These are phyloP conservation scores for Vanessa atalanta DNA, from an alignment of 1,140 invertebrate species.

Conservation along the genomic window DNA sequence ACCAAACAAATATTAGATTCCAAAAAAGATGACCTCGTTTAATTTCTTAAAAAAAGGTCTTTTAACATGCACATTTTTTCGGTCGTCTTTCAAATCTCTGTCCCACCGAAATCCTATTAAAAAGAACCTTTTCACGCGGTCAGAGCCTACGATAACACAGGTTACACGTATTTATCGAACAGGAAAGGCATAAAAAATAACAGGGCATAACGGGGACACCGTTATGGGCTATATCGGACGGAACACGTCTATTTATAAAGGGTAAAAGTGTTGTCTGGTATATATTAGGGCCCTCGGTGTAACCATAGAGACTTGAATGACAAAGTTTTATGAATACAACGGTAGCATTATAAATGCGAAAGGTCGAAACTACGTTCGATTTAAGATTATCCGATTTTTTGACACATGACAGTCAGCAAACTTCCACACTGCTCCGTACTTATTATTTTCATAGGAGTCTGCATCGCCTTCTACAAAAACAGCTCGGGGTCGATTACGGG, in stretches of 20 bases:
- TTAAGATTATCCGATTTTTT: background rate
- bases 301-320: constrained; percentile 37
- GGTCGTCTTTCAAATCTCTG: constrained; percentile 4
- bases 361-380: background rate
- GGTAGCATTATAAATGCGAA: constrained; percentile 7
- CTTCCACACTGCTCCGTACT: too few species aligned
- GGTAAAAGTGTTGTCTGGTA: constrained; percentile 36
- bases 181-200: constrained; percentile 40
- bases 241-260: constrained; percentile 40
- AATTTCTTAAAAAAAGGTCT: background rate
- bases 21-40: background rate
- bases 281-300: constrained; percentile 39
- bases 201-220: constrained; percentile 33
- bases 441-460: too few species aligned
- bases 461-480: too few species aligned
- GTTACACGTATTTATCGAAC: constrained; percentile 34
- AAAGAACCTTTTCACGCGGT: constrained; percentile 31
- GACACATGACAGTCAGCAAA: too few species aligned
- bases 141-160: constrained; percentile 26
- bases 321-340: constrained; percentile 31
- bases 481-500: too few species aligned
- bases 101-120: constrained; percentile 15
- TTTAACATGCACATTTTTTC: constrained; percentile 1
- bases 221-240: constrained; percentile 35
- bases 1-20: too few species aligned